These are phyloP conservation scores for Oeneis ivallda DNA, from an alignment of 2,888 invertebrate genomes.

Conservation along the genomic window DNA sequence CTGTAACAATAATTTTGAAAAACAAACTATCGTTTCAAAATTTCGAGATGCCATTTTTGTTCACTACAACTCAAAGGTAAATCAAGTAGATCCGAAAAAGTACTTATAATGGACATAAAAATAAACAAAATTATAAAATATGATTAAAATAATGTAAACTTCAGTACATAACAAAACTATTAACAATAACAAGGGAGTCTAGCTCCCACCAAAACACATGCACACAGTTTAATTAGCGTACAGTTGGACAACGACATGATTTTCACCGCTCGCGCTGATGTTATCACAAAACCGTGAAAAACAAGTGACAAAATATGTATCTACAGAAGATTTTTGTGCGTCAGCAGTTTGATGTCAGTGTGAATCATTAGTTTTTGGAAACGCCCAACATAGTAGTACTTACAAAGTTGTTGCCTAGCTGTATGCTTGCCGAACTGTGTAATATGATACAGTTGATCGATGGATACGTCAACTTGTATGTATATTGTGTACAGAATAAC, in stretches of 20 bases:
- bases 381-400: not conserved
- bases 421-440: slow-evolving; percentile 2
- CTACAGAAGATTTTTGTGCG: too few species aligned
- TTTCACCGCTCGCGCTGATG: too few species aligned
- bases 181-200: slow-evolving; percentile 13
- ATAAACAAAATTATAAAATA: slow-evolving; percentile 10
- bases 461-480: slow-evolving; percentile 8
- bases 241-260: not conserved
- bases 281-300: not conserved
- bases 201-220: not conserved
- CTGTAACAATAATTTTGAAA: slow-evolving; percentile 2
- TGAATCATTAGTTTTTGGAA: too few species aligned
- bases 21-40: not conserved
- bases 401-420: not conserved
- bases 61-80: not conserved
- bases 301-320: too few species aligned
- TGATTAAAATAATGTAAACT: slow-evolving; percentile 17
- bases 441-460: slow-evolving; percentile 4
- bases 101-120: slow-evolving; percentile 5
- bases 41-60: not conserved
- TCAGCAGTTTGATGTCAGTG: too few species aligned
- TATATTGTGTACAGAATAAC: slow-evolving; percentile 5
- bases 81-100: slow-evolving; percentile 7
- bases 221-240: not conserved
- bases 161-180: slow-evolving; percentile 16